Percentiles rank a stretch among this genome's conserved stretches.
These are phyloP conservation scores for Dicaeum eximium DNA, from an alignment of 2,113 vertebrate genomes.

Conservation along the genomic window DNA sequence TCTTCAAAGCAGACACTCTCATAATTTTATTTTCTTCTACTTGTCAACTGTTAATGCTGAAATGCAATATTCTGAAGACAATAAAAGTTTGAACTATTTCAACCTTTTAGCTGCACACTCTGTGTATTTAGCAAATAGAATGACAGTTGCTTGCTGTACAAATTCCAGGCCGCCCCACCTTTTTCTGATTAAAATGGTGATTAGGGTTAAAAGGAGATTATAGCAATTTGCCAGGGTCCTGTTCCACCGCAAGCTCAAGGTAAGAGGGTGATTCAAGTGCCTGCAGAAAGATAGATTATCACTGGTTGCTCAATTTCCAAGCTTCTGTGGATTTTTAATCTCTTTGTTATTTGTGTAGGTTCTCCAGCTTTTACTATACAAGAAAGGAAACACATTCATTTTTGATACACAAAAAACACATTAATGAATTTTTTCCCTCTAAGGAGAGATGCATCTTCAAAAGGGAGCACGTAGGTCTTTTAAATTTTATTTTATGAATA, in stretches of 20 bases:
- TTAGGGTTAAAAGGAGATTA: conserved; percentile 33
- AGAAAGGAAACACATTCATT: neutral
- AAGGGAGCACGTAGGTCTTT: neutral
- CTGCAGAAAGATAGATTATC: neutral
- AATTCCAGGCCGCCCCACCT: neutral
- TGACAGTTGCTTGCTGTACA: neutral
- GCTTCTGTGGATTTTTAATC: neutral
- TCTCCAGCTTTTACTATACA: neutral
- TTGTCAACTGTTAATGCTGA: conserved; percentile 10
- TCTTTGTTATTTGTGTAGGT: neutral
- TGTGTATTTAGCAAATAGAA: conserved; percentile 7
- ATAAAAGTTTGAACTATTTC: conserved; percentile 10
- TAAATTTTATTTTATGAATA: neutral
- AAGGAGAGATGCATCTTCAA: neutral
- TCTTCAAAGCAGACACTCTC: neutral
- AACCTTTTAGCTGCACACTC: neutral
- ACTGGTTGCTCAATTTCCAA: neutral
- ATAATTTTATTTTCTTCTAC: conserved; percentile 9
- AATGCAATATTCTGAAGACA: conserved; percentile 32
- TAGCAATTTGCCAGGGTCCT: conserved; percentile 17
- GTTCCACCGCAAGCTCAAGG: neutral
- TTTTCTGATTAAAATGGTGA: conserved; percentile 38
- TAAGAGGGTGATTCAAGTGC: neutral
- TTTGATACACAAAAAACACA: neutral
- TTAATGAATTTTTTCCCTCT: neutral